Evolutionary conservation across 2,113 vertebrate genomes (phyloP).

Genomic region (Anser cygnoides): DNA sequence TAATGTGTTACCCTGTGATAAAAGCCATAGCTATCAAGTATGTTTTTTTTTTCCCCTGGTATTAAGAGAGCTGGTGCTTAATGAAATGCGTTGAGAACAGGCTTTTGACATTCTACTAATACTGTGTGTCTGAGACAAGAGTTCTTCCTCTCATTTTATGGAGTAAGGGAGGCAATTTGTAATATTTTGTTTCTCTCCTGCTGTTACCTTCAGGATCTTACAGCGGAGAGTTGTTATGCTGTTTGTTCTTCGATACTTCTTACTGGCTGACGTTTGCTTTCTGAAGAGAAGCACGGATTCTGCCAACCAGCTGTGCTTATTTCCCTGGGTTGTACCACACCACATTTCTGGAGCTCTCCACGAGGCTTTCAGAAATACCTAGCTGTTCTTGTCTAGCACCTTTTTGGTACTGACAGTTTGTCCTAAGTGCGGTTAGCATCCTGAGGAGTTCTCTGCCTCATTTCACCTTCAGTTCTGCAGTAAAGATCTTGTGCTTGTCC

Average conservation of each 20-base stretch:
- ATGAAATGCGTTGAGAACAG: background rate
- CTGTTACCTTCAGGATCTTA: background rate
- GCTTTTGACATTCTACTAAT: background rate
- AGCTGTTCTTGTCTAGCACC: background rate
- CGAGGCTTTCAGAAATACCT: background rate
- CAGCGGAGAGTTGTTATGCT: background rate
- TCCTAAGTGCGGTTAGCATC: background rate
- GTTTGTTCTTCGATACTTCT: background rate
- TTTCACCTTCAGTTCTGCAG: background rate
- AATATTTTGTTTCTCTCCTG: background rate
- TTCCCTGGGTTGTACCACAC: background rate
- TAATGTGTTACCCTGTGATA: background rate
- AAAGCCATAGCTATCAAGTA: background rate
- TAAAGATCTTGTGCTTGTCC: background rate
- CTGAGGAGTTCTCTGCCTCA: background rate
- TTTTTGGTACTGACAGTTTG: background rate
- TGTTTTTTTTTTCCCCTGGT: background rate
- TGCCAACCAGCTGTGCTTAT: background rate
- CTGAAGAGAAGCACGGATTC: background rate
- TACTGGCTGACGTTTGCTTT: background rate
- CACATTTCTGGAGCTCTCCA: background rate
- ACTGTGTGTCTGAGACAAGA: background rate
- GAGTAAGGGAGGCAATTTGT: accelerated
- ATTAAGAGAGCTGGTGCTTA: background rate
- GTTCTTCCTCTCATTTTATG: background rate